Evolutionary conservation across 2,888 invertebrate genomes (phyloP), one percentile per base, ranked within the genome.

Genomic region (Tachina fera): DNA sequence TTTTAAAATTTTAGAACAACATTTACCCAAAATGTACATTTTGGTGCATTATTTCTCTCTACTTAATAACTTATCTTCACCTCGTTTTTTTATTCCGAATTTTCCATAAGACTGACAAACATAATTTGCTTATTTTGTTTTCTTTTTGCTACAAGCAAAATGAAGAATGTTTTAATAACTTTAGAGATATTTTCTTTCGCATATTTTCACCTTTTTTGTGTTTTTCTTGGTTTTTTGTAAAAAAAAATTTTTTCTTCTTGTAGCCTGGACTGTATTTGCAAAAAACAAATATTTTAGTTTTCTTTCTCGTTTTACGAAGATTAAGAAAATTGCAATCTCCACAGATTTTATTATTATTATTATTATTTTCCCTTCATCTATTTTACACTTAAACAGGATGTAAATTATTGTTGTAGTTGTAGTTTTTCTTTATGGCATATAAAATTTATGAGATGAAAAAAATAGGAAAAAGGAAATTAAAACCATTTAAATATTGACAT

Each of bases 401-500:
- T 75, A 75, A 61, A 72, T 65, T 75, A 63, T 71, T 72, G 45
- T n/a, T 43, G 39, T 65, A n/a, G 19, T 51, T 60, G 19, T 70
- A 60, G 65, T 58, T 56, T n/a, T 43, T 41, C 8, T 16, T 78
- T 65, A 10, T 31, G 67, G 75, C 47, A 65, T 75, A n/a, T 19
- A 65, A 83, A 71, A 83, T 82, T 78, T 82, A 82, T 83, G 60
- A 72, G 53, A 41, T 43, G 14, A 39, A 67, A 13, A 68, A 39
- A 45, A 67, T 31, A 76, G 70, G 70, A 67, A 70, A 77, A 76
- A 67, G 77, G 77, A 85, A 78, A 82, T 85, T 78, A 78, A 81
- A 85, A 81, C 74, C 63, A 77, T 74, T 81, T 76, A 51, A 85
- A 85, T 78, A 81, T 85, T 85, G 81, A 70, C 77, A 74, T 78